Percentiles rank a stretch among this genome's conserved stretches.
Conservation (phyloP, 2,113 vertebrate genomes). For the Carollia perspicillata region DNA sequence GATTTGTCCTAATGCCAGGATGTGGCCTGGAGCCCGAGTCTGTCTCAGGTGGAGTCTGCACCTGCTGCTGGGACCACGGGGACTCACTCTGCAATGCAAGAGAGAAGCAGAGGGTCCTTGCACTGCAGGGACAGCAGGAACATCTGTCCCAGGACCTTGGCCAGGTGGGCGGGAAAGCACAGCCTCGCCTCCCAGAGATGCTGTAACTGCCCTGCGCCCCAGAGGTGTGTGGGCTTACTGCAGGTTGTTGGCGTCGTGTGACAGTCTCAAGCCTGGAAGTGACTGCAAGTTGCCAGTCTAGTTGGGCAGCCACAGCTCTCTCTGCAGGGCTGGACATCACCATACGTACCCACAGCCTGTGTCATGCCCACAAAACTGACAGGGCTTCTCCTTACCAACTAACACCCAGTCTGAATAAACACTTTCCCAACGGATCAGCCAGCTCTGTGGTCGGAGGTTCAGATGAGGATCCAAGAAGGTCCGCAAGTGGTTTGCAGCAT, state of each 20-base stretch:
- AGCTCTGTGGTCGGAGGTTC: not conserved
- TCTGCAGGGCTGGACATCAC: not conserved
- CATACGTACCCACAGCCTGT: not conserved
- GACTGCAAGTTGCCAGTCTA: not conserved
- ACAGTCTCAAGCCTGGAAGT: no score
- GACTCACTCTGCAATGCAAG: not conserved
- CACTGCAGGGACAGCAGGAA: not conserved
- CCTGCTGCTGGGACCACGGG: not conserved
- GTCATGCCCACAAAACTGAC: not conserved
- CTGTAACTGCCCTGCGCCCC: not conserved
- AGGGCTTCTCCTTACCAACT: not conserved
- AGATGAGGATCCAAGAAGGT: not conserved
- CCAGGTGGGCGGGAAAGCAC: no score
- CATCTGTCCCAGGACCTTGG: accelerated
- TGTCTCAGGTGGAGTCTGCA: not conserved
- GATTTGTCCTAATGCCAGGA: not conserved
- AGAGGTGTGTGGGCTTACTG: no score
- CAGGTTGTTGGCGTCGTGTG: no score
- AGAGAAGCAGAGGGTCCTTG: not conserved
- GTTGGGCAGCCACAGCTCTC: not conserved
- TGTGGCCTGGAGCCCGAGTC: not conserved
- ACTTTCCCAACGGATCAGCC: not conserved
- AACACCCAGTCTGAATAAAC: not conserved
- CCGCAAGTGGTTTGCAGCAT: accelerated
- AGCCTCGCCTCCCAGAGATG: not conserved